Evolutionary conservation across 2,888 invertebrate genomes (phyloP).

Genomic region (Melolontha melolontha): DNA sequence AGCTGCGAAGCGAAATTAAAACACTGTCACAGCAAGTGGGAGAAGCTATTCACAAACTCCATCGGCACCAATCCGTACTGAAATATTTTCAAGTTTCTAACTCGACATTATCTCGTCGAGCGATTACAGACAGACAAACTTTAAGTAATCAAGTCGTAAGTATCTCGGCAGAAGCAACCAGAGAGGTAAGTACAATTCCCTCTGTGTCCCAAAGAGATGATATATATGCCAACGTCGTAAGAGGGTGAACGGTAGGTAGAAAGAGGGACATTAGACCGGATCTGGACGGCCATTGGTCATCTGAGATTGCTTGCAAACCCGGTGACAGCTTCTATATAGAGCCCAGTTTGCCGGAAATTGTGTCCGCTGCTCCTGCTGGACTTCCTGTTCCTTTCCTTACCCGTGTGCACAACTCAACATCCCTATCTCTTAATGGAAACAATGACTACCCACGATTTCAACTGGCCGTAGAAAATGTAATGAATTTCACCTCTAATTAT

Average conservation of each 20-base stretch:
- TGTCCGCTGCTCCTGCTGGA: conserved; percentile 64
- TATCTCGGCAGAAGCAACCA: conserved; percentile 28
- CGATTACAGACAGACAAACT: conserved; percentile 33
- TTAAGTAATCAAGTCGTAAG: conserved; percentile 41
- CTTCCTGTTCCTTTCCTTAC: conserved; percentile 64
- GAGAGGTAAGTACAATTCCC: conserved; percentile 36
- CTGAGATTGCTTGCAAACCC: conserved; percentile 63
- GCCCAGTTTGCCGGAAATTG: conserved; percentile 64
- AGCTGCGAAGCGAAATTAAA: conserved; percentile 10
- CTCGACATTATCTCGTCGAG: conserved; percentile 31
- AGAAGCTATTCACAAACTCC: conserved; percentile 17
- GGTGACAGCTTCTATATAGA: conserved; percentile 61
- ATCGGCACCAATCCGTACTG: conserved; percentile 17
- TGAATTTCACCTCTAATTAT: conserved; percentile 29
- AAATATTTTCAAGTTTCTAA: conserved; percentile 32
- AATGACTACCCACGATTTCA: conserved; percentile 26
- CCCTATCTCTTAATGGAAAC: conserved; percentile 39
- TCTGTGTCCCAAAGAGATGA: conserved; percentile 37
- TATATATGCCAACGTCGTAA: conserved; percentile 41
- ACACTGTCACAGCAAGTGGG: conserved; percentile 6
- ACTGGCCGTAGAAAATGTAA: conserved; percentile 23
- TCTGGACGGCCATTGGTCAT: conserved; percentile 65
- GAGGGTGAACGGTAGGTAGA: conserved; percentile 49
- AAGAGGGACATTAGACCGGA: conserved; percentile 59
- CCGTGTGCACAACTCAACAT: conserved; percentile 42